phyloP scores from a whole-genome alignment of 23 tunicate genomes.

The Phallusia fumigata region DNA sequence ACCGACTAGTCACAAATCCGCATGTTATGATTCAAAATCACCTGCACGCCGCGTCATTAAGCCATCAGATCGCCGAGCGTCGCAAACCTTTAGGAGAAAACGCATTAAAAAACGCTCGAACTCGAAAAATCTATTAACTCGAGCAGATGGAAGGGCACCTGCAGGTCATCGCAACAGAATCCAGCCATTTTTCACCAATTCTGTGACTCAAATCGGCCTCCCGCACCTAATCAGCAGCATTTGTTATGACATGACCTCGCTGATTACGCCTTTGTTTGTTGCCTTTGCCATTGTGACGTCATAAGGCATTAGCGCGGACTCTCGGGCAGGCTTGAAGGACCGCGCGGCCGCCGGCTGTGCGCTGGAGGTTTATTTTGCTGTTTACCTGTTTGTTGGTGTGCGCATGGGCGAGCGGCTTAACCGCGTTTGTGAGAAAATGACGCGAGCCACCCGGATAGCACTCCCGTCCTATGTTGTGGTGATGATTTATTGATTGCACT shows the following conservation, averaged over 20 bases:
- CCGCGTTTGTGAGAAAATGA: conserved; percentile 6
- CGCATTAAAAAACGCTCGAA: no score
- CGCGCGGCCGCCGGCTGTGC: background rate
- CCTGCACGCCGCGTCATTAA: no score
- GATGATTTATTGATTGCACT: background rate
- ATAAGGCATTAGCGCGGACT: background rate
- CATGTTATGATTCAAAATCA: no score
- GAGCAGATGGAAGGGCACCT: background rate
- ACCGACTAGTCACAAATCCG: no score
- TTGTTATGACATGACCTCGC: background rate
- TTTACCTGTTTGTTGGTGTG: background rate
- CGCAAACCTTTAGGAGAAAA: no score
- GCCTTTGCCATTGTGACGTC: conserved; percentile 24
- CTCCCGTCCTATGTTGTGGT: background rate
- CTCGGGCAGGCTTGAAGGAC: background rate
- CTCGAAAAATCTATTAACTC: no score
- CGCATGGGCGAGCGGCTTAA: background rate
- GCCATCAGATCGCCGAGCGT: no score
- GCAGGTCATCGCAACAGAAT: background rate
- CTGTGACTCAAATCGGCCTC: background rate
- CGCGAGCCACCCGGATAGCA: background rate
- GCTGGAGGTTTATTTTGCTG: background rate
- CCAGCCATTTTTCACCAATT: background rate
- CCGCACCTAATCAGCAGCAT: background rate
- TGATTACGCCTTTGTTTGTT: background rate